A percentile compares a stretch with the other conserved stretches of the same genome.
Conservation (phyloP, 64 coral and sea anemone genomes). For the Astreopora myriophthalma region DNA sequence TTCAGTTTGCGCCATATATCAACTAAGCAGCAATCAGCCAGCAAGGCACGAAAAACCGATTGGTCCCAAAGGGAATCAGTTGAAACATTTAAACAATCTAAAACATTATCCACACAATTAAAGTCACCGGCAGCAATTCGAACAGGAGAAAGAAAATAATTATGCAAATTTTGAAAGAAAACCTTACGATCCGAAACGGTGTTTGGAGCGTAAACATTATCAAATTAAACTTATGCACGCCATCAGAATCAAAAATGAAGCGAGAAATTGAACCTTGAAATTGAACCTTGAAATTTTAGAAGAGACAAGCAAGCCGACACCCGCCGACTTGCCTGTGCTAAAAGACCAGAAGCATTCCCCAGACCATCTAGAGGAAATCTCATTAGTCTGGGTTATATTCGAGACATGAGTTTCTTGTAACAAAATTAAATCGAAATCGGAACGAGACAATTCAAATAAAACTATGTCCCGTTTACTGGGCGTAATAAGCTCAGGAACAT, state of each 20-base stretch:
- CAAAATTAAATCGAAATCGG: background rate
- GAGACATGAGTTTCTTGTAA: background rate
- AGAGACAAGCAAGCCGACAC: background rate
- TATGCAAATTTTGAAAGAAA: background rate
- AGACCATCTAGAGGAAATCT: background rate
- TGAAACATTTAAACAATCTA: background rate
- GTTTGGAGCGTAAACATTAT: background rate
- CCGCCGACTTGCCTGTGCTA: background rate
- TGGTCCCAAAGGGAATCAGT: background rate
- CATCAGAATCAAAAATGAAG: background rate
- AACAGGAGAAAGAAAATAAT: background rate
- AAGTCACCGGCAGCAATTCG: background rate
- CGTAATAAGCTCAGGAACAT: background rate
- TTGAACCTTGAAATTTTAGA: background rate
- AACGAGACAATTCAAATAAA: background rate
- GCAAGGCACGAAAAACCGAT: background rate
- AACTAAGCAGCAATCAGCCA: background rate
- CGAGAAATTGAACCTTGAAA: background rate
- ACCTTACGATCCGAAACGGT: background rate
- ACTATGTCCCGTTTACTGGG: background rate
- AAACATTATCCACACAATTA: background rate
- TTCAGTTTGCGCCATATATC: constrained; percentile 7
- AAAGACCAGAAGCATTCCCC: background rate
- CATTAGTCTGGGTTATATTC: background rate
- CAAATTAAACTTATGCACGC: background rate